A percentile compares a stretch with the other conserved stretches of the same genome.
phyloP scores from a whole-genome alignment of 2,113 vertebrate genomes.

The Pantherophis guttatus region DNA sequence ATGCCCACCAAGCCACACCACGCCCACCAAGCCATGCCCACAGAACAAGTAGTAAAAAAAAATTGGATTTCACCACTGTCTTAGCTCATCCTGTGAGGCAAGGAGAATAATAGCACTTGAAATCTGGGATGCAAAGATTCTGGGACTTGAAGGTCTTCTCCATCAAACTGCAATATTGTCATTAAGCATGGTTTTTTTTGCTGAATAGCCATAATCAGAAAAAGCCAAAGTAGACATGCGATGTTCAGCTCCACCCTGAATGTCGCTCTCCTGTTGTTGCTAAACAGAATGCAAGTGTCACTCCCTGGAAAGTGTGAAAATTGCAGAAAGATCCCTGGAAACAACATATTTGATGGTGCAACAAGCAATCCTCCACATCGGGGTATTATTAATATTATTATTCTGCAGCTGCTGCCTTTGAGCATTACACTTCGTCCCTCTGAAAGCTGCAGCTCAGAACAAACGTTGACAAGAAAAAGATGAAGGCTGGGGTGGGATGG shows the following conservation, averaged over 20 bases:
- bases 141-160: neutral
- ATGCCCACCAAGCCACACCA: too few relatives aligned
- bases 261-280: neutral
- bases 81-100: neutral
- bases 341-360: conserved; percentile 3
- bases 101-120: neutral
- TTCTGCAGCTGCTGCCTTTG: conserved; percentile 60
- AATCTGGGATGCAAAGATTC: neutral
- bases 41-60: too few relatives aligned
- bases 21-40: too few relatives aligned
- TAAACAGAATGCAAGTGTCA: neutral
- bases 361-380: conserved; percentile 38
- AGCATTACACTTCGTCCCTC: conserved; percentile 58
- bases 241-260: neutral
- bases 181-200: neutral
- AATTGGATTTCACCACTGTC: too few relatives aligned
- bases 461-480: conserved; percentile 61
- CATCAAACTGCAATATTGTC: neutral
- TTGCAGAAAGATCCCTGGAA: conserved; percentile 4
- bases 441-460: conserved; percentile 45
- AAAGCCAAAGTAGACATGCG: neutral
- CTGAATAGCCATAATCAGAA: neutral
- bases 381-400: conserved; percentile 66
- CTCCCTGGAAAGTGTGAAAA: accelerated
- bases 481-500: conserved; percentile 32